Evolutionary conservation across 2,113 vertebrate genomes (phyloP).

Genomic region (Marmota monax): DNA sequence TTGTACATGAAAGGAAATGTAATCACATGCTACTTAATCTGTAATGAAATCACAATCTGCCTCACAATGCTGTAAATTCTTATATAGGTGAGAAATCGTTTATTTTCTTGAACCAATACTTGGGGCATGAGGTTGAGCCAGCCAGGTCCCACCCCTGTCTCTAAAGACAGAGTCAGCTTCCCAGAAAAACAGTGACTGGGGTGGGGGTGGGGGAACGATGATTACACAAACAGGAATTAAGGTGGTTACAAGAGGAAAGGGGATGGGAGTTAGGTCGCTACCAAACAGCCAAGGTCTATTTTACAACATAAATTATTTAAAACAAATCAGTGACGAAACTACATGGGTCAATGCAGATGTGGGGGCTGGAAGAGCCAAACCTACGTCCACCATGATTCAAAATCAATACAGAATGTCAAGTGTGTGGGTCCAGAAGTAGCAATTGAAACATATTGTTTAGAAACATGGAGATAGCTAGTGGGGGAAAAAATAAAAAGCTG

Average conservation of each 20-base stretch:
- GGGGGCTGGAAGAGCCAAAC: not conserved
- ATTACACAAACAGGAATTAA: not conserved
- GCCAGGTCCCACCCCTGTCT: not conserved
- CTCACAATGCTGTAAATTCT: not conserved
- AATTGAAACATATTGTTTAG: constrained; percentile 51
- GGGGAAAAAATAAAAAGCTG: not conserved
- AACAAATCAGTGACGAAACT: not conserved
- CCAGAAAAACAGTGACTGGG: not conserved
- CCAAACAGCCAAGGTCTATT: not conserved
- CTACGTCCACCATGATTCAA: constrained; percentile 9
- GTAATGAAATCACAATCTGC: constrained; percentile 8
- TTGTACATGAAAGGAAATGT: not conserved
- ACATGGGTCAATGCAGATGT: not conserved
- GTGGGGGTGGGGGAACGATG: not conserved
- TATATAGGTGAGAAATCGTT: not conserved
- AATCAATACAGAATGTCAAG: constrained; percentile 49
- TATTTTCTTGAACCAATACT: constrained; percentile 7
- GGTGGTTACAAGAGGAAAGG: not conserved
- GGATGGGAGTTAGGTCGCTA: not conserved
- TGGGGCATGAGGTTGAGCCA: not conserved
- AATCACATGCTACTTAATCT: not conserved
- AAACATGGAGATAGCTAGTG: constrained; percentile 19
- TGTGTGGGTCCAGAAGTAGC: constrained; percentile 17
- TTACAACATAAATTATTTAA: not conserved
- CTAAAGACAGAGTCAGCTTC: not conserved